Percentiles rank a stretch among this genome's conserved stretches.
Evolutionary conservation across 1,140 invertebrate species (phyloP).

Genomic region (Piezodorus guildinii): DNA sequence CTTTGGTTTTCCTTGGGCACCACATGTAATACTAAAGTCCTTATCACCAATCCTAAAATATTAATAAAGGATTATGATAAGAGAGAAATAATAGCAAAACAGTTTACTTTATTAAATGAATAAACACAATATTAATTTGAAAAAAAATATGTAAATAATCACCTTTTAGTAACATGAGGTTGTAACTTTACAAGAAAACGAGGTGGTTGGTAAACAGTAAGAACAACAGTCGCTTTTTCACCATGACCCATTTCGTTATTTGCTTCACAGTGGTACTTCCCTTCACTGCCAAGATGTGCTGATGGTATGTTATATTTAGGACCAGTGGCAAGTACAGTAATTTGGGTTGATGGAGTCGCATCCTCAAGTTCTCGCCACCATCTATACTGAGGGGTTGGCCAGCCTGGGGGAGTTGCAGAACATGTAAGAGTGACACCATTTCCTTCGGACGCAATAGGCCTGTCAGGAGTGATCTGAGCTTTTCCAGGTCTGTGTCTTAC

Average conservation of each 20-base stretch:
- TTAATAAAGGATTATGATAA: not conserved
- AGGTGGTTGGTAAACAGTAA: conserved; percentile 78
- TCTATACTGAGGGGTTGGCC: conserved; percentile 73
- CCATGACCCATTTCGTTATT: conserved; percentile 78
- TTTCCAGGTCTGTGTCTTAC: conserved; percentile 80
- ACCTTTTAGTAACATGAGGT: conserved; percentile 60
- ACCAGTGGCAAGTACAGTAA: conserved; percentile 54
- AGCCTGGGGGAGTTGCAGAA: conserved; percentile 72
- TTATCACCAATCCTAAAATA: conserved; percentile 55
- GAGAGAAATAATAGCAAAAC: not conserved
- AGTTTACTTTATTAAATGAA: not conserved
- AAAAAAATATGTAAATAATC: conserved; percentile 29
- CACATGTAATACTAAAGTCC: conserved; percentile 68
- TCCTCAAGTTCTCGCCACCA: conserved; percentile 73
- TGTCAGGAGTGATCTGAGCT: conserved; percentile 67
- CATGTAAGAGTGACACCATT: conserved; percentile 74
- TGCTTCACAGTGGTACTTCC: conserved; percentile 78
- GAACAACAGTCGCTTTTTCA: conserved; percentile 62
- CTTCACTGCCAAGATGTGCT: conserved; percentile 71
- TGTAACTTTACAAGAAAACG: conserved; percentile 71
- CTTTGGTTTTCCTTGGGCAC: conserved; percentile 74
- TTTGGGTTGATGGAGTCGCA: conserved; percentile 39
- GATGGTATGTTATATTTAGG: conserved; percentile 73
- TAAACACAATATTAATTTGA: not conserved
- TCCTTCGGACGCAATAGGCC: conserved; percentile 70